phyloP scores from a whole-genome alignment of 2,888 invertebrate species.

The Rosalia funebris region DNA sequence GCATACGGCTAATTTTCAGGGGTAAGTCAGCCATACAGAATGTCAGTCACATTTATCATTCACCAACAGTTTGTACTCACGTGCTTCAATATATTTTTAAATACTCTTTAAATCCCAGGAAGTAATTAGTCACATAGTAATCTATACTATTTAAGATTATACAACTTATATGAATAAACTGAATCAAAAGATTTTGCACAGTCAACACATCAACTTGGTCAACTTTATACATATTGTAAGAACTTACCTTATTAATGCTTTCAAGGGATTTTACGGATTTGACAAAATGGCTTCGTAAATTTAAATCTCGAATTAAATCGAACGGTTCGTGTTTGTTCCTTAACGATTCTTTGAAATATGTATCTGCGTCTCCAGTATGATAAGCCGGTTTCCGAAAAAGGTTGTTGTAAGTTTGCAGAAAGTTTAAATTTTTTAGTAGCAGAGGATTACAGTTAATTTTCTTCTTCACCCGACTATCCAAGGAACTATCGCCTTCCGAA shows the following conservation, averaged over 20 bases:
- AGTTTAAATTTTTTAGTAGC: conserved; percentile 47
- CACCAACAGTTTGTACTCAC: too few species aligned
- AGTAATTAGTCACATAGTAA: too few species aligned
- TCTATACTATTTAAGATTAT: too few species aligned
- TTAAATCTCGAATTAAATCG: conserved; percentile 49
- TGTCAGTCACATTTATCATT: too few species aligned
- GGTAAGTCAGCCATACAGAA: too few species aligned
- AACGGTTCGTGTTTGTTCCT: conserved; percentile 55
- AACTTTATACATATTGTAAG: too few species aligned
- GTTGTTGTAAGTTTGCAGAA: conserved; percentile 47
- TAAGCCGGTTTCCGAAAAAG: conserved; percentile 44
- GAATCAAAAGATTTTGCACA: too few species aligned
- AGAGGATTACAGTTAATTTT: conserved; percentile 45
- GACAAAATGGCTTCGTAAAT: conserved; percentile 29
- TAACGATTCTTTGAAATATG: conserved; percentile 56
- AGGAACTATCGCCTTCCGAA: conserved; percentile 33
- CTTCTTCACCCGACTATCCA: conserved; percentile 37
- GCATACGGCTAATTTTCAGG: too few species aligned
- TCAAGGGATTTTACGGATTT: conserved; percentile 31
- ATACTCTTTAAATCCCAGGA: too few species aligned
- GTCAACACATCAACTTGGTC: too few species aligned
- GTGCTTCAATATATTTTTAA: too few species aligned
- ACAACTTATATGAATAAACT: too few species aligned
- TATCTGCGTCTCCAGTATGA: conserved; percentile 57
- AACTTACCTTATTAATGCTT: conserved; percentile 26